Conservation (phyloP, 2,797 vertebrate genomes). For the Chloroceryle inda region DNA sequence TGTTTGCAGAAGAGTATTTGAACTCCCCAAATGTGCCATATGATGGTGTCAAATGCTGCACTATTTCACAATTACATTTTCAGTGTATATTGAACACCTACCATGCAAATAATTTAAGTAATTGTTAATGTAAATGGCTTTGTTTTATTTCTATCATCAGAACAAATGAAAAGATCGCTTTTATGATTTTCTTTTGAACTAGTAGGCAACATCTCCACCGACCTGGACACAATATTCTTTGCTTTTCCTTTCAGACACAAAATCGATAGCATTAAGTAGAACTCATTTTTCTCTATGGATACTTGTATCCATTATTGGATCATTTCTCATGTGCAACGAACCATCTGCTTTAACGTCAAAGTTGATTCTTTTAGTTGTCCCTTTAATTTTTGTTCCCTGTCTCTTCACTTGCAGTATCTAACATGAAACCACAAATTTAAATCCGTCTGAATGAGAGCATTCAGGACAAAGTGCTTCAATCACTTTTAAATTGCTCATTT, state of each 20-base stretch:
- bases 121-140: constrained; percentile 5
- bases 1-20: background rate
- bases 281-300: constrained; percentile 28
- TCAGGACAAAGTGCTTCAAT: constrained; percentile 48
- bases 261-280: constrained; percentile 28
- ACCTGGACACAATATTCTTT: constrained; percentile 9
- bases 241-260: constrained; percentile 44
- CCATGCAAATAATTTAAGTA: background rate
- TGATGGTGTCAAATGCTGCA: background rate
- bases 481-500: constrained; percentile 68
- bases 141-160: background rate
- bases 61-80: background rate
- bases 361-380: constrained; percentile 50
- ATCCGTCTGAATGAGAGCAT: constrained; percentile 31
- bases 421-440: constrained; percentile 56
- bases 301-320: constrained; percentile 52
- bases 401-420: constrained; percentile 26
- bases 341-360: constrained; percentile 36
- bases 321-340: constrained; percentile 36
- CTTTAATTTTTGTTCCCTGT: constrained; percentile 41
- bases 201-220: background rate
- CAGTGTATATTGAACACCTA: background rate
- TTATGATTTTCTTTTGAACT: background rate
- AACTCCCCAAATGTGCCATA: background rate
- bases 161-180: constrained; percentile 5